phyloP scores from a whole-genome alignment of 1,140 invertebrate genomes.

The Triops longicaudatus region DNA sequence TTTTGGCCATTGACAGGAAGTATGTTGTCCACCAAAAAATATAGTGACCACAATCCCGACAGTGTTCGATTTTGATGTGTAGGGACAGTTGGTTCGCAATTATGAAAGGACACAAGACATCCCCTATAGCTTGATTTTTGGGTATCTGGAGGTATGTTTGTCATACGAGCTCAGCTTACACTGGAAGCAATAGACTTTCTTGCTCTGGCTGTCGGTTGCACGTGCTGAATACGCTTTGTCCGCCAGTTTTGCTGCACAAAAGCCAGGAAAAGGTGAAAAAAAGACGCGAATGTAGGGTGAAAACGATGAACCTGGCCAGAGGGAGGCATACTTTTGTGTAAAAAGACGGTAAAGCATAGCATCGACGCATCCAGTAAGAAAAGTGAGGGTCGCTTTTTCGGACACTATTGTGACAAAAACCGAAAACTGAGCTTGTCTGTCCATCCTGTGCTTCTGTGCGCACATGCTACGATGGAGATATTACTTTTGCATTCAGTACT shows the following conservation, averaged over 20 bases:
- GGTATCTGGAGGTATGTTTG: not conserved
- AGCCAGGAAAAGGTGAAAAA: constrained; percentile 8
- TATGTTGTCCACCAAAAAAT: not conserved
- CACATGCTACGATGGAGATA: not conserved
- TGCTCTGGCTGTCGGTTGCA: constrained; percentile 4
- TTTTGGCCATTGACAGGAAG: not conserved
- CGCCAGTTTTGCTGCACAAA: not conserved
- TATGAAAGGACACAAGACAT: not conserved
- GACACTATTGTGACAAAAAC: not conserved
- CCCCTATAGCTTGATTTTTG: not conserved
- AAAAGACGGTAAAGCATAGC: not conserved
- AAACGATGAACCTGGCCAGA: constrained; percentile 1
- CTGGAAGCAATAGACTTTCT: constrained; percentile 1
- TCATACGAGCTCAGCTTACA: not conserved
- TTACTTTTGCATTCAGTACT: too few relatives aligned
- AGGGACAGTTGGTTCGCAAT: not conserved
- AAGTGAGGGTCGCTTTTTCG: not conserved
- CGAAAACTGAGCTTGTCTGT: not conserved
- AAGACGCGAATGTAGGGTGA: constrained; percentile 2
- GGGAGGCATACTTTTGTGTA: not conserved
- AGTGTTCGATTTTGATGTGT: not conserved
- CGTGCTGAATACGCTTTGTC: constrained; percentile 6
- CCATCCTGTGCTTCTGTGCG: not conserved
- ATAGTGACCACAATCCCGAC: not conserved
- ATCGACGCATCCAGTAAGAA: constrained; percentile 1